Conservation (phyloP, 1,140 invertebrate species). For the Hylaeus anthracinus region DNA sequence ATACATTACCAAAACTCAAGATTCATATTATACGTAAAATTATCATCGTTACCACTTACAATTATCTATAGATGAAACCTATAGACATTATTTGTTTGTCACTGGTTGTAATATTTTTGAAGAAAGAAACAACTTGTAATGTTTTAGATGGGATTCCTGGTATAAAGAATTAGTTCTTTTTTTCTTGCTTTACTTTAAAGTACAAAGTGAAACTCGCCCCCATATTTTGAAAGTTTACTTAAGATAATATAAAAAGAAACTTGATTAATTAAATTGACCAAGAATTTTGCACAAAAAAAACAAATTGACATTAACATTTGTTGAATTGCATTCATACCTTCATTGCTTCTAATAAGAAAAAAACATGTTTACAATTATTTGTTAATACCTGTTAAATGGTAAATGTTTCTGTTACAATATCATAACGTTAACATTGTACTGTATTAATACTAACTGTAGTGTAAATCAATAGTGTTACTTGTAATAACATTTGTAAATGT, state of each 20-base stretch:
- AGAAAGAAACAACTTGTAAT: not conserved
- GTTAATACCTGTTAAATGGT: not conserved
- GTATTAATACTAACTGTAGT: not conserved
- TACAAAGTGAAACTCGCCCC: conserved; percentile 9
- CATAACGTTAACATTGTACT: not conserved
- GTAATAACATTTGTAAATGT: not conserved
- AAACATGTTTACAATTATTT: conserved; percentile 12
- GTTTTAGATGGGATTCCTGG: not conserved
- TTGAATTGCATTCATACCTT: not conserved
- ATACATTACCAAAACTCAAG: not conserved
- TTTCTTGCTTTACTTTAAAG: not conserved
- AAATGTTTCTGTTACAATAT: not conserved
- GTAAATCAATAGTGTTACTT: not conserved
- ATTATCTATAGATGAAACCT: too few species aligned
- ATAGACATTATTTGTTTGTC: too few species aligned
- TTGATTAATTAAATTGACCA: conserved; percentile 2
- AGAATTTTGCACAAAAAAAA: not conserved
- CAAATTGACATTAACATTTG: conserved; percentile 8
- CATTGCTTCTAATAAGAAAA: not conserved
- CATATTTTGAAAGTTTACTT: conserved; percentile 21
- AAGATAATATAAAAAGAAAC: conserved; percentile 13
- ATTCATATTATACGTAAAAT: not conserved
- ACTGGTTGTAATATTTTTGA: too few species aligned
- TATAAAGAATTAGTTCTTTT: not conserved
- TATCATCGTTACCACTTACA: too few species aligned